phyloP scores from a whole-genome alignment of 1,140 invertebrate genomes.

The Dinoponera quadriceps region DNA sequence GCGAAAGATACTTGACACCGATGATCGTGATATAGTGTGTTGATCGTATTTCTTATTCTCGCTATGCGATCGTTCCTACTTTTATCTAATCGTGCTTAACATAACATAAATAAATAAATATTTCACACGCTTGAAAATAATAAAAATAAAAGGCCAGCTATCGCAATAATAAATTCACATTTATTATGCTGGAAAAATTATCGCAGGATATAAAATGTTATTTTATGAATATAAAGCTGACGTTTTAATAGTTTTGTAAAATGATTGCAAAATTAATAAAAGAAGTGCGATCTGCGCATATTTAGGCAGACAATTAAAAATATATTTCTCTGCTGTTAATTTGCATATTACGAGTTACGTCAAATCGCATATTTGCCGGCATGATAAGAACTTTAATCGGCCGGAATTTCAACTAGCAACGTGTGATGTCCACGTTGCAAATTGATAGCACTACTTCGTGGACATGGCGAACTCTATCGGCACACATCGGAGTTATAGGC shows the following conservation, averaged over 20 bases:
- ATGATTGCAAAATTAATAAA: not conserved
- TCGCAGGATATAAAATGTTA: not conserved
- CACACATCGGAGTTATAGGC: not conserved
- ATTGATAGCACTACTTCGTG: not conserved
- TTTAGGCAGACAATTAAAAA: not conserved
- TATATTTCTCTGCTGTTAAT: not conserved
- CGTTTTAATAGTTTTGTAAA: not conserved
- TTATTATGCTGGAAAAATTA: not conserved
- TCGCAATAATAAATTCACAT: not conserved
- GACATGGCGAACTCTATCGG: constrained; percentile 28
- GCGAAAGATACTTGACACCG: not conserved
- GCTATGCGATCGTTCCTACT: not conserved
- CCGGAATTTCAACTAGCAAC: not conserved
- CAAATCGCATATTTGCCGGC: not conserved
- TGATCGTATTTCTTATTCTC: not conserved
- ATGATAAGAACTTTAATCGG: not conserved
- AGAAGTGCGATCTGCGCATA: not conserved
- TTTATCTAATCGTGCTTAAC: not conserved
- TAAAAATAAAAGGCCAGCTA: not conserved
- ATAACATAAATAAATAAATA: constrained; percentile 28
- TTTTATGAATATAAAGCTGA: not conserved
- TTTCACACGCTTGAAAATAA: not conserved
- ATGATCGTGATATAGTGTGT: not conserved
- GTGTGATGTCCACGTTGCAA: not conserved
- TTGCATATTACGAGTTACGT: not conserved